phyloP scores from a whole-genome alignment of 2,888 invertebrate genomes.

The Papilio elwesi region DNA sequence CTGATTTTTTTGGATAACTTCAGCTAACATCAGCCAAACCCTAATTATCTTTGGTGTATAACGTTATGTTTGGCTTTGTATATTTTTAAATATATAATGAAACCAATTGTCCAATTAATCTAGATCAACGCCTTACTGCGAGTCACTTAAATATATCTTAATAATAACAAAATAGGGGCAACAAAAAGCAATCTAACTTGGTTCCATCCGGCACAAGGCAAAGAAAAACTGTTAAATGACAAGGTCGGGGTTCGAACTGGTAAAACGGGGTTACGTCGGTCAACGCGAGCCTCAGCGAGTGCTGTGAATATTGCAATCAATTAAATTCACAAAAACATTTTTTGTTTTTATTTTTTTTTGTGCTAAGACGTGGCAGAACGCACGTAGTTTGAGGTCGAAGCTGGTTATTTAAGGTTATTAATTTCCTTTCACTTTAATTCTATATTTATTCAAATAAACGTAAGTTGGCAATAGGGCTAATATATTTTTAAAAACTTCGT shows the following conservation, averaged over 20 bases:
- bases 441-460: not conserved
- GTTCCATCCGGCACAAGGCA: conserved; percentile 24
- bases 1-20: not conserved
- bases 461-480: too few relatives aligned
- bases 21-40: too few relatives aligned
- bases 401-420: not conserved
- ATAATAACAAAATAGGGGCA: not conserved
- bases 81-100: not conserved
- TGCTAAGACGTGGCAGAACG: not conserved
- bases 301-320: conserved; percentile 15
- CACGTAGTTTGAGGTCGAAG: not conserved
- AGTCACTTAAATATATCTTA: not conserved
- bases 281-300: not conserved
- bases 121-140: not conserved
- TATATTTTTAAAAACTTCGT: too few relatives aligned
- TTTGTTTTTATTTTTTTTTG: conserved; percentile 5
- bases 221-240: conserved; percentile 14
- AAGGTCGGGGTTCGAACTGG: conserved; percentile 23
- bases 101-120: not conserved
- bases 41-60: too few relatives aligned
- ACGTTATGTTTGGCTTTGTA: not conserved
- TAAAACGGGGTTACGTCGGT: not conserved
- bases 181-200: not conserved
- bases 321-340: not conserved
- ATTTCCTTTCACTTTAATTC: conserved; percentile 14